These are phyloP conservation scores for Leptoclinus maculatus DNA, from an alignment of 2,797 vertebrate genomes.

Conservation along the genomic window DNA sequence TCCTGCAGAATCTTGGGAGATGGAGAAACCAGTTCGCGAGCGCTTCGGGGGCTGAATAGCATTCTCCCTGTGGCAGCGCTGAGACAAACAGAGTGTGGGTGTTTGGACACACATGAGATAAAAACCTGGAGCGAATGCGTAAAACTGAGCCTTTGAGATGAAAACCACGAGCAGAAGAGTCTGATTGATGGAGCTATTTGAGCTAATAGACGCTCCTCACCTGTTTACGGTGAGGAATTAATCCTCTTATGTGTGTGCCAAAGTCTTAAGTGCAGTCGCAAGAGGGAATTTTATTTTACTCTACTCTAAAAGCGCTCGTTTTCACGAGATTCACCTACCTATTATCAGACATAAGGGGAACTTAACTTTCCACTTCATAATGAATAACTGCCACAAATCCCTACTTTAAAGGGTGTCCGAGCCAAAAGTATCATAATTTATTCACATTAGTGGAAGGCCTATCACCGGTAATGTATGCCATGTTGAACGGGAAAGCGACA, in stretches of 20 bases:
- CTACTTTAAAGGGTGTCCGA: slow-evolving; percentile 40
- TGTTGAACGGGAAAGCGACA: slow-evolving; percentile 58
- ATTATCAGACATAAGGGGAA: slow-evolving; percentile 63
- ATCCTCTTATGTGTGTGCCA: slow-evolving; percentile 36
- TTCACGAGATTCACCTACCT: slow-evolving; percentile 68
- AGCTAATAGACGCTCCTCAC: slow-evolving; percentile 45
- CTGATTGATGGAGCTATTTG: slow-evolving; percentile 34
- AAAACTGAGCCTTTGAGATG: slow-evolving; percentile 29
- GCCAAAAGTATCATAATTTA: slow-evolving; percentile 70
- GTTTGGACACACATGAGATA: slow-evolving; percentile 43
- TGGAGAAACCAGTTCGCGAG: slow-evolving; percentile 61
- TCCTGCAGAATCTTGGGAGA: slow-evolving; percentile 52
- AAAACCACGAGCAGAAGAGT: slow-evolving; percentile 39
- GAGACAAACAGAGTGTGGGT: slow-evolving; percentile 21
- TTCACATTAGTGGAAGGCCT: slow-evolving; percentile 66
- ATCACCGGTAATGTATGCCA: slow-evolving; percentile 39
- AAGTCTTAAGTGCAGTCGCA: slow-evolving; percentile 43
- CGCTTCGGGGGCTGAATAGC: slow-evolving; percentile 3
- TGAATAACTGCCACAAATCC: slow-evolving; percentile 68
- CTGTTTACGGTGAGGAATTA: slow-evolving; percentile 47
- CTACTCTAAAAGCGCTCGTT: slow-evolving; percentile 33
- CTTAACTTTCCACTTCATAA: slow-evolving; percentile 68
- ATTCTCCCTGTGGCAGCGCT: slow-evolving; percentile 16
- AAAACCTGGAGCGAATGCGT: slow-evolving; percentile 28
- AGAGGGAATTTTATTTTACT: slow-evolving; percentile 44